Evolutionary conservation across 2,888 invertebrate species (phyloP).

Genomic region (Prosopocoilus inquinatus): DNA sequence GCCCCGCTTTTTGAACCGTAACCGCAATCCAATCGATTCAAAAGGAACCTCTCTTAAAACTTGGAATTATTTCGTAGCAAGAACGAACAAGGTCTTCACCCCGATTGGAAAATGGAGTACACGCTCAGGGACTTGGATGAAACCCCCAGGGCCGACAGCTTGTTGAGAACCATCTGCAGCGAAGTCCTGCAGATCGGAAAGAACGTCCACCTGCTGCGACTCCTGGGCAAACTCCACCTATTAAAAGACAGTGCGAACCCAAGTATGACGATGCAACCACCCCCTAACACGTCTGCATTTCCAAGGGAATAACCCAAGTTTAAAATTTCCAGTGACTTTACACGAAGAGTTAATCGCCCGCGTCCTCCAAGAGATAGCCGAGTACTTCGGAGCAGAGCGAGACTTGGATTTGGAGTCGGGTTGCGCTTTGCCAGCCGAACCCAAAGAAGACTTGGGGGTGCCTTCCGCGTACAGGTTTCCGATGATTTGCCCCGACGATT

Average conservation of each 20-base stretch:
- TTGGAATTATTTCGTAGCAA: not conserved
- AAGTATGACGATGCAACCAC: not conserved
- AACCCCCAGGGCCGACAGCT: slow-evolving; percentile 30
- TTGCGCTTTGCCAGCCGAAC: not conserved
- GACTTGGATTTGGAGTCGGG: slow-evolving; percentile 10
- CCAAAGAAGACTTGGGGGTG: slow-evolving; percentile 6
- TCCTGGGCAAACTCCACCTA: slow-evolving; percentile 40
- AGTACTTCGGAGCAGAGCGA: slow-evolving; percentile 24
- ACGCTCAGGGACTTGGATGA: slow-evolving; percentile 29
- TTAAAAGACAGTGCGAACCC: slow-evolving; percentile 12
- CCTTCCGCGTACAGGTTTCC: slow-evolving; percentile 29
- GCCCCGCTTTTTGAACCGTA: too few species aligned
- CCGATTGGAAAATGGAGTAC: slow-evolving; percentile 17
- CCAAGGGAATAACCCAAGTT: too few species aligned
- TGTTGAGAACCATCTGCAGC: slow-evolving; percentile 40
- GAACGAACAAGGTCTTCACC: not conserved
- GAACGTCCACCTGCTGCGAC: slow-evolving; percentile 43
- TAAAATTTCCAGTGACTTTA: slow-evolving; percentile 26
- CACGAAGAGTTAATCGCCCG: slow-evolving; percentile 40
- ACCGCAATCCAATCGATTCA: too few species aligned
- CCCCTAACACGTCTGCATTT: not conserved
- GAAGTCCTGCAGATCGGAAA: slow-evolving; percentile 44
- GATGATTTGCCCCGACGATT: slow-evolving; percentile 33
- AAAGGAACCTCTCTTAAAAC: too few species aligned
- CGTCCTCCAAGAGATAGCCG: slow-evolving; percentile 36